A percentile compares a stretch with the other conserved stretches of the same genome.
These are phyloP conservation scores for Chroicocephalus ridibundus DNA, from an alignment of 2,113 vertebrate genomes.

Conservation along the genomic window DNA sequence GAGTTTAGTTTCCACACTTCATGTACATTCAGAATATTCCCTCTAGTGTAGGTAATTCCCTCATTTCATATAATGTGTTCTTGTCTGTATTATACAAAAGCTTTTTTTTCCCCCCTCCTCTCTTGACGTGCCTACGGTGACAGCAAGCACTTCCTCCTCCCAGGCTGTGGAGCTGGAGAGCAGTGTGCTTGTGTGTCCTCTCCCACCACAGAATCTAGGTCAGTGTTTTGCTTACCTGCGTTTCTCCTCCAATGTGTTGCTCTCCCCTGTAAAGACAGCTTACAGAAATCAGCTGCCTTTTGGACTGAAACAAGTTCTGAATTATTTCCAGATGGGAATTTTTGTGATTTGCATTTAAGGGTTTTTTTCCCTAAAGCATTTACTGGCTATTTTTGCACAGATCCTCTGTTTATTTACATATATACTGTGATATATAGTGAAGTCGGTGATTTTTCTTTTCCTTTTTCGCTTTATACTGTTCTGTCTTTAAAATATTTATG, in stretches of 20 bases:
- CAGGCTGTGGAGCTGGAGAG: background rate
- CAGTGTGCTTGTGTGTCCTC: background rate
- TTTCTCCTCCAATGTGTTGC: background rate
- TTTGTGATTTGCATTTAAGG: background rate
- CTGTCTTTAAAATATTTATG: conserved; percentile 20
- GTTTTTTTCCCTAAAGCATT: background rate
- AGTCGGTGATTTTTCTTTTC: background rate
- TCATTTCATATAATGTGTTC: background rate
- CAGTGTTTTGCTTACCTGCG: background rate
- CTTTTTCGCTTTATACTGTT: background rate
- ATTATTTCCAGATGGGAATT: background rate
- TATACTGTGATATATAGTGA: background rate
- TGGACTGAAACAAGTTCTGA: background rate
- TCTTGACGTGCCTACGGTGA: background rate
- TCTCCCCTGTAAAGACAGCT: background rate
- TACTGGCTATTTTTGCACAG: background rate
- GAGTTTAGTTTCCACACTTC: background rate
- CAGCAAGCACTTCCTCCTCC: background rate
- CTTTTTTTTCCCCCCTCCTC: background rate
- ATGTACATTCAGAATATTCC: background rate
- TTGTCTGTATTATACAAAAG: background rate
- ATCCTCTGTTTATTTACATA: background rate
- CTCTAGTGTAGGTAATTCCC: background rate
- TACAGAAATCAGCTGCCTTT: background rate
- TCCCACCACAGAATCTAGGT: fast-evolving